Evolutionary conservation across 2,888 invertebrate species (phyloP).

Genomic region (Pandemis corylana): DNA sequence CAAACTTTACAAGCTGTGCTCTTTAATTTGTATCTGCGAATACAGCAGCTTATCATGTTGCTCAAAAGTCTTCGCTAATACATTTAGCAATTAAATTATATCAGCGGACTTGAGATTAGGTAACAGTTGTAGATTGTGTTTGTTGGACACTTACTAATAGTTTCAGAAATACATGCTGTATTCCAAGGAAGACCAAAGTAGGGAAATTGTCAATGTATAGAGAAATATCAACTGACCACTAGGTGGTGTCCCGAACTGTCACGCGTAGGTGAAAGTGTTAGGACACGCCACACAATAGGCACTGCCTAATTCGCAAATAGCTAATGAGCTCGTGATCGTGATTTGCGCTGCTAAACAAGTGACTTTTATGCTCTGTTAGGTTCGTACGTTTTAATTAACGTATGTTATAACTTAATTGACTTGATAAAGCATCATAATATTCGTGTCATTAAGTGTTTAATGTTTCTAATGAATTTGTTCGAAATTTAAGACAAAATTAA

Average conservation of each 20-base stretch:
- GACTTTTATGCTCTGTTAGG: neutral
- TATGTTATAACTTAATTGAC: too few species aligned
- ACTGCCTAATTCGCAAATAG: slow-evolving; percentile 8
- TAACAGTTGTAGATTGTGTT: neutral
- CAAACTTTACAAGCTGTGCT: slow-evolving; percentile 27
- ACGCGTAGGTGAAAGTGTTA: slow-evolving; percentile 7
- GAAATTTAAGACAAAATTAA: too few species aligned
- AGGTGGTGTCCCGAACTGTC: neutral
- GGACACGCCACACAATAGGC: neutral
- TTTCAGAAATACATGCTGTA: neutral
- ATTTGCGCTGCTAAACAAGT: slow-evolving; percentile 2
- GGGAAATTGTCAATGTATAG: neutral
- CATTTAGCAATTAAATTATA: neutral
- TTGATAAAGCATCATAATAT: neutral
- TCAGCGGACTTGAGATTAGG: neutral
- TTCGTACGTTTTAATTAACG: neutral
- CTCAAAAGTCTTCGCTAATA: neutral
- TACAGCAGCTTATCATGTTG: neutral
- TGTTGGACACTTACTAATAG: neutral
- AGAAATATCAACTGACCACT: neutral
- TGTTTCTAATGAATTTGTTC: too few species aligned
- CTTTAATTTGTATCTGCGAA: slow-evolving; percentile 25
- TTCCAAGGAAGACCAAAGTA: too few species aligned
- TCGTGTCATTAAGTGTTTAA: too few species aligned
- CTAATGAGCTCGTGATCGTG: slow-evolving; percentile 1